Evolutionary conservation across 2,888 invertebrate genomes (phyloP).

Genomic region (Heliconius charithonia): DNA sequence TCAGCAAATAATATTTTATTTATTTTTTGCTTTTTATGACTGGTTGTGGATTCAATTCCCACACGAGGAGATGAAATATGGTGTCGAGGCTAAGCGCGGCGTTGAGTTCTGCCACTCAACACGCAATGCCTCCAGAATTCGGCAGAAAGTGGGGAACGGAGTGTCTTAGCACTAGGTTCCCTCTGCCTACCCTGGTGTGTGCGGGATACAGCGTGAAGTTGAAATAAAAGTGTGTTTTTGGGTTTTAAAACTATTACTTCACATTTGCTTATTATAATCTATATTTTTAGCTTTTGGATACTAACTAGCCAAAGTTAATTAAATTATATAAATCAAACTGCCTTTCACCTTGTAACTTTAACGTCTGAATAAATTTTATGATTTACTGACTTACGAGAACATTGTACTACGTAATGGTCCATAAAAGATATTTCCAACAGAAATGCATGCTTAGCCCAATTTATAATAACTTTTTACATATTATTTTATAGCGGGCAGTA

Average conservation of each 20-base stretch:
- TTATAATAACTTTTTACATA: constrained; percentile 55
- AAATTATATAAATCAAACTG: constrained; percentile 59
- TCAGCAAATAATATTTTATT: too few relatives aligned
- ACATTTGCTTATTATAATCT: constrained; percentile 1
- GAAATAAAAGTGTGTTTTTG: too few relatives aligned
- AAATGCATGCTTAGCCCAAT: constrained; percentile 56
- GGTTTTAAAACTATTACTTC: neutral
- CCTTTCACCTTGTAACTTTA: constrained; percentile 67
- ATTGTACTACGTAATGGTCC: constrained; percentile 58
- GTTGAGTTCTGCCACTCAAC: too few relatives aligned
- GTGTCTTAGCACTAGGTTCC: too few relatives aligned
- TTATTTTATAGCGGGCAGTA: constrained; percentile 54
- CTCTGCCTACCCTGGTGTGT: too few relatives aligned
- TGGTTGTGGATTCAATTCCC: too few relatives aligned
- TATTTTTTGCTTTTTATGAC: too few relatives aligned
- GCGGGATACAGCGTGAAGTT: too few relatives aligned
- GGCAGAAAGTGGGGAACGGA: too few relatives aligned
- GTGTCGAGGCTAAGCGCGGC: too few relatives aligned
- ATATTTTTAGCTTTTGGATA: constrained; percentile 49
- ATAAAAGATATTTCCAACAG: constrained; percentile 62
- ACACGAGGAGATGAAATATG: too few relatives aligned
- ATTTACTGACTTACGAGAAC: constrained; percentile 56
- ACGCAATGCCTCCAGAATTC: too few relatives aligned
- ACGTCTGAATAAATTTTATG: constrained; percentile 61
- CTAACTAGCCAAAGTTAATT: constrained; percentile 58